Evolutionary conservation across 2,797 vertebrate genomes (phyloP), one percentile per base, ranked within the genome.

Genomic region (Buphagus erythrorhynchus): DNA sequence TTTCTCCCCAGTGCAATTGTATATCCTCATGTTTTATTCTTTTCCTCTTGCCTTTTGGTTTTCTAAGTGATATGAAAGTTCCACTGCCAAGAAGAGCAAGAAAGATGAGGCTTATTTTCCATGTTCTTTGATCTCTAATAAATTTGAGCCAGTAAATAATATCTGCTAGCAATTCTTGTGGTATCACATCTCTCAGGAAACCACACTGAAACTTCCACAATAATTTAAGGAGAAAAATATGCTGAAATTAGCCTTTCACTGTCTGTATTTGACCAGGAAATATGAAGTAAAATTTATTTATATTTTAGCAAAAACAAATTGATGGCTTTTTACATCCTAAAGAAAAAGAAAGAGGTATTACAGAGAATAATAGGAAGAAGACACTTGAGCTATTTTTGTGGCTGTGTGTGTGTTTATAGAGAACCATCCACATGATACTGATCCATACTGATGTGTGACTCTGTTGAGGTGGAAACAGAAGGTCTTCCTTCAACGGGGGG

Each of bases 111-210:
- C 43, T 48, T 62, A 38, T 93, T 88, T 93, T 45, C 54, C 48
- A 43, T 4, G 19, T 63, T 93, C 78, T 96, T 96, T 85, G 83
- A 87, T 86, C 79, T 92, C 35, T 83, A 93, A 96, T 94, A 91
- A 97, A 52, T 75, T 67, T 6, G 66, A 92, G 51, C 68, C 55
- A 86, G 65, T 87, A 87, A 96, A 86, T 92, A 89, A 48, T 95
- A 89, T 88, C 31, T 77, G 49, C 82, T 91, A 81, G 68, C 19
- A 73, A 68, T 86, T 86, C 82, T 94, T 76, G 72, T 86, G 51
- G 48, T 95, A 91, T 95, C 54, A 19, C 81, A 66, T 85, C 68
- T 88, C 79, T 94, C 66, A 86, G 80, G 51, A 96, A 95, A 93
- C 86, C 76, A 59, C 80, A 76, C 14, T 48, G 49, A 94, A 75